Evolutionary conservation across 2,888 invertebrate genomes (phyloP).

Genomic region (Sclerodermus sp.): DNA sequence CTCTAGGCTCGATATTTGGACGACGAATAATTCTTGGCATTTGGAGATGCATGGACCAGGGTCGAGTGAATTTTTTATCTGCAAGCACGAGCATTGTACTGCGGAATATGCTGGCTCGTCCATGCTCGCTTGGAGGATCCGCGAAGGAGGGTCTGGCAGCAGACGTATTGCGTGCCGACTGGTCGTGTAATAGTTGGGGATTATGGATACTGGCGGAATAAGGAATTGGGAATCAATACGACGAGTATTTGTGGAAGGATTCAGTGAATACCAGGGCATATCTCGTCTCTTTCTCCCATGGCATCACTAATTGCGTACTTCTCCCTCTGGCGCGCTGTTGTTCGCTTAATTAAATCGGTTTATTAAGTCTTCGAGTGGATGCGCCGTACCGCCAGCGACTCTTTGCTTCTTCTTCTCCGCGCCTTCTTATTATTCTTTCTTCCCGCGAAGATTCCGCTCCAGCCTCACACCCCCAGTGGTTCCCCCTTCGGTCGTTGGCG

Average conservation of each 20-base stretch:
- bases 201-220: conserved; percentile 29
- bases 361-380: conserved; percentile 42
- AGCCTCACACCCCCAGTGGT: neutral
- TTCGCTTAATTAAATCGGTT: conserved; percentile 47
- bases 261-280: conserved; percentile 27
- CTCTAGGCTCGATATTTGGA: too few relatives aligned
- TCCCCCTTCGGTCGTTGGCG: conserved; percentile 4
- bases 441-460: conserved; percentile 6
- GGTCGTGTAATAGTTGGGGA: conserved; percentile 28
- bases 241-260: conserved; percentile 34
- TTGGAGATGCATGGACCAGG: too few relatives aligned
- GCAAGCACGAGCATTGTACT: too few relatives aligned
- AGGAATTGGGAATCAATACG: conserved; percentile 43
- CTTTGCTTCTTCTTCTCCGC: neutral
- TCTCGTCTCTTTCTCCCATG: conserved; percentile 21
- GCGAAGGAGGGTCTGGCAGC: conserved; percentile 11
- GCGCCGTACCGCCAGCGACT: conserved; percentile 22
- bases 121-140: neutral
- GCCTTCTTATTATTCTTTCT: conserved; percentile 13
- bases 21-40: too few relatives aligned
- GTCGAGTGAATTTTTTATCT: too few relatives aligned
- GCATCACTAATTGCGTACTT: conserved; percentile 34
- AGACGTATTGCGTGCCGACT: conserved; percentile 21
- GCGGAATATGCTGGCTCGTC: too few relatives aligned
- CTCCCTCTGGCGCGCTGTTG: conserved; percentile 20